Conservation (phyloP, 1,140 invertebrate genomes). For the Sesamia nonagrioides region DNA sequence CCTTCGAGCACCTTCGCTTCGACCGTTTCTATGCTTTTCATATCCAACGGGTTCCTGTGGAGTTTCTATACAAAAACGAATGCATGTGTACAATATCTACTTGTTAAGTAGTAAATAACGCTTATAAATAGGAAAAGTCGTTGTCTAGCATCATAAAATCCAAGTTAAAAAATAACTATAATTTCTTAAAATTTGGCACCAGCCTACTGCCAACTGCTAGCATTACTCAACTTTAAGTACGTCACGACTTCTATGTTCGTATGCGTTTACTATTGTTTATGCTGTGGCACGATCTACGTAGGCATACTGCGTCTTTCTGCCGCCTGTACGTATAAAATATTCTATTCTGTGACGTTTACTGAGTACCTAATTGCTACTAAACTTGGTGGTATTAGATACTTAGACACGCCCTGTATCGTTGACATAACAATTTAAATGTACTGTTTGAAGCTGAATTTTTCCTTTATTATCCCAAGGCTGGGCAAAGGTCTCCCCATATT, state of each 20-base stretch:
- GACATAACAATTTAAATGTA: too few species aligned
- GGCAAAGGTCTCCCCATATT: too few species aligned
- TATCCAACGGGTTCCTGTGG: too few species aligned
- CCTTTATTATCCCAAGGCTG: too few species aligned
- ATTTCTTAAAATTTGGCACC: conserved; percentile 1
- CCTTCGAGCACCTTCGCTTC: too few species aligned
- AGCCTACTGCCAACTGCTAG: conserved; percentile 4
- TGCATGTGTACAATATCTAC: background rate
- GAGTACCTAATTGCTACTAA: too few species aligned
- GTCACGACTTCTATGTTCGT: conserved; percentile 24
- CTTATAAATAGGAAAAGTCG: background rate
- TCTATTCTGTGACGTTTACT: background rate
- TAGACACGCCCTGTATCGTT: too few species aligned
- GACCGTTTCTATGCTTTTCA: too few species aligned
- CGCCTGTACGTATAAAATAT: conserved; percentile 4
- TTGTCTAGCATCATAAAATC: conserved; percentile 12
- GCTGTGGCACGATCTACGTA: background rate
- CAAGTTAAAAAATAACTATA: background rate
- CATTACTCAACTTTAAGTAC: background rate
- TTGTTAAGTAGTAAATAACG: background rate
- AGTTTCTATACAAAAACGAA: background rate
- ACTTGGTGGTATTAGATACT: too few species aligned
- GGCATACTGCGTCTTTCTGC: background rate
- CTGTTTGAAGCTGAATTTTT: too few species aligned
- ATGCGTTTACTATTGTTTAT: conserved; percentile 49